Percentiles rank a stretch among this genome's conserved stretches.
phyloP scores from a whole-genome alignment of 2,888 invertebrate genomes.

The Acanthosepion lycidas region DNA sequence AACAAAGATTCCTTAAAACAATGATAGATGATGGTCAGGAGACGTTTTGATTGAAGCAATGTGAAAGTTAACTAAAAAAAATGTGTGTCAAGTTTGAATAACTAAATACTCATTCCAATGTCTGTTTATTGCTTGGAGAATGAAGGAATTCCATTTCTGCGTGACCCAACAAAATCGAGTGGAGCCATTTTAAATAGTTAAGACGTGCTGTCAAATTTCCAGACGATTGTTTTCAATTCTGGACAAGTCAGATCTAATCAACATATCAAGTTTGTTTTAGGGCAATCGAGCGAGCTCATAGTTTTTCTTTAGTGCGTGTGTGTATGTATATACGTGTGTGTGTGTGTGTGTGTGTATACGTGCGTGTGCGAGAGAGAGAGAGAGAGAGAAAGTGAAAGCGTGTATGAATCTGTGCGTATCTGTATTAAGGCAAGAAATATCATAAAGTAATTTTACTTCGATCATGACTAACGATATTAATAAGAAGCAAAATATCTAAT shows the following conservation, averaged over 20 bases:
- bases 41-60: neutral
- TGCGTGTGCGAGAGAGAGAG: too few relatives aligned
- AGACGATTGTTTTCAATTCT: constrained; percentile 33
- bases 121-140: neutral
- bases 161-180: constrained; percentile 33
- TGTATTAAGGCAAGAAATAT: neutral
- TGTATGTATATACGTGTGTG: neutral
- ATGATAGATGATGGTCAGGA: neutral
- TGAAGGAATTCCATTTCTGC: constrained; percentile 8
- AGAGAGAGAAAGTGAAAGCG: neutral
- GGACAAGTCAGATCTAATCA: constrained; percentile 1
- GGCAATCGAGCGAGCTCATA: neutral
- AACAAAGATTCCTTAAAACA: neutral
- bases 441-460: neutral
- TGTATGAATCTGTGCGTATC: neutral
- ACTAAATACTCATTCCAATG: neutral
- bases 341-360: neutral
- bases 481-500: neutral
- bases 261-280: constrained; percentile 22
- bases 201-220: neutral
- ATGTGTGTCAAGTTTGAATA: neutral
- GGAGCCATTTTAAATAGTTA: constrained; percentile 4
- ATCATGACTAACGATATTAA: neutral
- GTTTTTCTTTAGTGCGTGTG: neutral
- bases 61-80: neutral